Evolutionary conservation across 2,888 invertebrate species (phyloP), one percentile per base, ranked within the genome.

Genomic region (Noctua pronuba): DNA sequence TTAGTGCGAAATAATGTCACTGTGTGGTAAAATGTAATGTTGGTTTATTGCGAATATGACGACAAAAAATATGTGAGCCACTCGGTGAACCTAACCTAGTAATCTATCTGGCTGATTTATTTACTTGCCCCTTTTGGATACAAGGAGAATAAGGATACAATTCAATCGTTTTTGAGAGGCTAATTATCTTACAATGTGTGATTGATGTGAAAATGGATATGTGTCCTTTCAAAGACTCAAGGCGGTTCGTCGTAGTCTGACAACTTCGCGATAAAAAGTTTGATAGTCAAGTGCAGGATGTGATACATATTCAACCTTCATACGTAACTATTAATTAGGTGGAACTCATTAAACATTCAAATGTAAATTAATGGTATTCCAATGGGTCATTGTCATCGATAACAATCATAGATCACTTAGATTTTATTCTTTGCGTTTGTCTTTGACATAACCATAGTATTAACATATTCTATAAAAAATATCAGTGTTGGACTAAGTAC

Each of bases 321-420:
- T 83, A 77, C 69, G 70, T 65, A 1, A 35, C 28, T 2, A 62
- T 70, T 38, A 81, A 76, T 72, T 60, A 81, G 44, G 46, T 68
- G 55, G 58, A 84, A 77, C 55, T 62, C 55, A 73, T 86, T 73
- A 64, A 0, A 66, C 28, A 70, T 82, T 75, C 72, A 82, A 82
- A 75, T 75, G 41, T 44, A 31, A 74, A 67, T 31, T 70, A 52
- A 71, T 55, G 46, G 28, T 18, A 10, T 84, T 73, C 58, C 65
- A 85, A 82, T 86, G 73, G 73, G 68, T 72, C 77, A 82, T 77
- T 84, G 83, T 86, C 44, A 66, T 55, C 18, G 83, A 84, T 77
- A 82, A 31, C 21, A 21, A 82, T 82, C 73, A 13, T 62, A 84
- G 83, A 86, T 86, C 72, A 64, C 65, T 62, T 62, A 0, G 62